Percentiles rank a stretch among this genome's conserved stretches.
Conservation (phyloP, 2,113 vertebrate species). For the Sinosuthora webbiana region DNA sequence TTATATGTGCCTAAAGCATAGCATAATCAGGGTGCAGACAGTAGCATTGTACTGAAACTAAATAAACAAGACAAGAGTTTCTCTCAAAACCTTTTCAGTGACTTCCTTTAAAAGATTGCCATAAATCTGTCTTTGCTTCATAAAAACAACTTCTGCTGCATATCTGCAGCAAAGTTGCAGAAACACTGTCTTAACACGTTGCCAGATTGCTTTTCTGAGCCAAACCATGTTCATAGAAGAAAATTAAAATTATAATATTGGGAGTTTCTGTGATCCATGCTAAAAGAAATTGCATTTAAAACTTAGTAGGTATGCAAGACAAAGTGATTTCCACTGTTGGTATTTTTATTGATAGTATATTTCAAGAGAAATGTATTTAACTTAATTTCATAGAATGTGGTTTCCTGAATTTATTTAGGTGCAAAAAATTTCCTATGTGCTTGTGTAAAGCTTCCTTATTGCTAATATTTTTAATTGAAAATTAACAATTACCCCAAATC, state of each 20-base stretch:
- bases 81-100: background rate
- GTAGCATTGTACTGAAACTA: background rate
- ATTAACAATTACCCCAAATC: background rate
- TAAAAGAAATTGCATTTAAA: background rate
- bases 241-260: background rate
- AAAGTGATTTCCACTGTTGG: background rate
- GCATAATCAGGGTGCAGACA: background rate
- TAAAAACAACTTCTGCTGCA: background rate
- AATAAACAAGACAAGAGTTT: constrained; percentile 13
- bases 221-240: background rate
- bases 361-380: background rate
- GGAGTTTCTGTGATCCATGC: background rate
- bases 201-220: background rate
- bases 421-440: background rate
- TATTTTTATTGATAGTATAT: background rate
- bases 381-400: background rate
- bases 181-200: background rate
- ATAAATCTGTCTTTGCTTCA: constrained; percentile 15
- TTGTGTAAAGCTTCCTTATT: background rate
- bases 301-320: background rate
- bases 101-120: constrained; percentile 1
- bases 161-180: background rate
- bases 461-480: background rate
- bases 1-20: background rate
- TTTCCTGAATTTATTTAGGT: background rate